phyloP scores from a whole-genome alignment of 2,797 vertebrate genomes.

The Phalloptychus januarius region DNA sequence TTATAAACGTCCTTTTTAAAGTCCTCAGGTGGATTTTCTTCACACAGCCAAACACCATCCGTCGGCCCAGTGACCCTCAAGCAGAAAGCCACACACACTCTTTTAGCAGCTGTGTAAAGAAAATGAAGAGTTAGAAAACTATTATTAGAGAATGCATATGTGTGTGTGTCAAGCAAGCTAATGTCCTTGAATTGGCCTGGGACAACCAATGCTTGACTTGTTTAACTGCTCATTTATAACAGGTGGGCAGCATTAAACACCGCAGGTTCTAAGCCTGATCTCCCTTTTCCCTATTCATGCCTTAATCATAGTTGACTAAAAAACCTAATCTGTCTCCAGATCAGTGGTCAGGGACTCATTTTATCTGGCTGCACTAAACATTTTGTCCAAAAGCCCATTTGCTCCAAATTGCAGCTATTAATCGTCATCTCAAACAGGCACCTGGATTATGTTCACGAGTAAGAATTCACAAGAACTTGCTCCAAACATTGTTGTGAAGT shows the following conservation, averaged over 20 bases:
- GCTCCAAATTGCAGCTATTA: constrained; percentile 77
- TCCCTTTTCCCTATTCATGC: constrained; percentile 66
- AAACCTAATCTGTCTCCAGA: constrained; percentile 78
- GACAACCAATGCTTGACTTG: constrained; percentile 70
- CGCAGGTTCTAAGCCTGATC: constrained; percentile 65
- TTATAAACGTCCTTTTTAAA: constrained; percentile 72
- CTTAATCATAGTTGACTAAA: constrained; percentile 75
- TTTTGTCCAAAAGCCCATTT: constrained; percentile 76
- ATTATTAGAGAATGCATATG: constrained; percentile 25
- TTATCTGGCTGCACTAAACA: constrained; percentile 73
- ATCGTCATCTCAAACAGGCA: constrained; percentile 73
- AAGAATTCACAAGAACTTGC: constrained; percentile 51
- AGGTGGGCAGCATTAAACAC: constrained; percentile 73
- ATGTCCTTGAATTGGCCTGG: constrained; percentile 72
- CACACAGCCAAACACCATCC: constrained; percentile 45
- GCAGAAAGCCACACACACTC: constrained; percentile 27
- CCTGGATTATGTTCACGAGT: constrained; percentile 49
- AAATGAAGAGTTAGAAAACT: constrained; percentile 28
- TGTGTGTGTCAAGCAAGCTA: constrained; percentile 44
- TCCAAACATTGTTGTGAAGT: constrained; percentile 27
- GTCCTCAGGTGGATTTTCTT: constrained; percentile 58
- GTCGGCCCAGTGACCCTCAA: constrained; percentile 50
- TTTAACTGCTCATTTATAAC: constrained; percentile 79
- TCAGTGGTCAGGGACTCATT: constrained; percentile 78
- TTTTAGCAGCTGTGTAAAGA: constrained; percentile 26